Conservation (phyloP, 2,113 vertebrate genomes). For the Mus musculus region DNA sequence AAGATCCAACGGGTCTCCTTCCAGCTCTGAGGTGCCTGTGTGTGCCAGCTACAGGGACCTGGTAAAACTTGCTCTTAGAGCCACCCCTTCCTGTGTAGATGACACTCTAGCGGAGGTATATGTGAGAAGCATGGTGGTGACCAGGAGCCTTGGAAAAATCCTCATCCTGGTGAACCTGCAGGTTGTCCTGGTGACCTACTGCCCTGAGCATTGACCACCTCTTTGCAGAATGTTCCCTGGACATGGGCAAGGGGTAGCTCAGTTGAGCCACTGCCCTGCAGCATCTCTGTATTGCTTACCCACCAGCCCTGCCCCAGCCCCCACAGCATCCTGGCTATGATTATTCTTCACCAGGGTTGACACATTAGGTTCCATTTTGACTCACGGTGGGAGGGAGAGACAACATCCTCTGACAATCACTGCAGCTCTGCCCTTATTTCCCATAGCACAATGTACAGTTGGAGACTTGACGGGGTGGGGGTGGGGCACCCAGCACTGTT, state of each 20-base stretch:
- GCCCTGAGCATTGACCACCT: not conserved
- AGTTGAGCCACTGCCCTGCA: not conserved
- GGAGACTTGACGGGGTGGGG: not conserved
- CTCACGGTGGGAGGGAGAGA: not conserved
- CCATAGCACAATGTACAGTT: not conserved
- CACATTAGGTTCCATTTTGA: not conserved
- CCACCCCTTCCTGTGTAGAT: not conserved
- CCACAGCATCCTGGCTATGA: not conserved
- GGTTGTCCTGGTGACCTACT: too few relatives aligned
- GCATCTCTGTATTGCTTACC: not conserved
- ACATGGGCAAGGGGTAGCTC: too few relatives aligned
- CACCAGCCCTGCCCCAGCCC: accelerated
- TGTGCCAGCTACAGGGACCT: not conserved
- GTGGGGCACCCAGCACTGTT: too few relatives aligned
- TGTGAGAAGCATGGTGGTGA: not conserved
- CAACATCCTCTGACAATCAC: too few relatives aligned
- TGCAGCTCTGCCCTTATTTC: not conserved
- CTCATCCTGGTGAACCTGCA: not conserved
- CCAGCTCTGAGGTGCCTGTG: not conserved
- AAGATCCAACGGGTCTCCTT: not conserved
- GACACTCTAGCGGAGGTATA: not conserved
- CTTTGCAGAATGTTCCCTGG: not conserved
- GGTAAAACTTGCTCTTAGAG: not conserved
- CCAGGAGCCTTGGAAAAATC: not conserved
- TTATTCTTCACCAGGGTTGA: not conserved